Conservation (phyloP, 1,140 invertebrate genomes). For the Conus betulinus region DNA sequence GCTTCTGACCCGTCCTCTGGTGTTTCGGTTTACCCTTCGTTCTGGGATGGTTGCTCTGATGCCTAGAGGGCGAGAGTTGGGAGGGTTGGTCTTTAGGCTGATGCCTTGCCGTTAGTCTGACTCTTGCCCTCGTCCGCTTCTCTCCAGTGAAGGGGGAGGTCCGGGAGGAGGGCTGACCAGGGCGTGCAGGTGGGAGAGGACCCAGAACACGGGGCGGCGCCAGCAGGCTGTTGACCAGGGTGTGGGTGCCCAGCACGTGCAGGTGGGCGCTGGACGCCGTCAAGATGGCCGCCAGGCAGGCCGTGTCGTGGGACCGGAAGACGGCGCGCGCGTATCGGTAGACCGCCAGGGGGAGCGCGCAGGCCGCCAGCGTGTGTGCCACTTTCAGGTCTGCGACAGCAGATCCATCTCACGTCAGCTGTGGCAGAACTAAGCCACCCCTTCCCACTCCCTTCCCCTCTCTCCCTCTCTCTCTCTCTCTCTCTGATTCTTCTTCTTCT, state of each 20-base stretch:
- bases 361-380: slow-evolving; percentile 57
- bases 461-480: no score
- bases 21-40: neutral
- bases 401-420: no score
- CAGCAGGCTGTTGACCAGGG: slow-evolving; percentile 67
- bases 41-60: neutral
- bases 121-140: neutral
- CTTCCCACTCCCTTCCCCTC: no score
- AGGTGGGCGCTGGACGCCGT: slow-evolving; percentile 57
- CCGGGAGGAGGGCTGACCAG: neutral
- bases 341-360: slow-evolving; percentile 55
- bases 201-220: slow-evolving; percentile 60
- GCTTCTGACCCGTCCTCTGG: neutral
- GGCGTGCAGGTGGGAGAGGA: slow-evolving; percentile 43
- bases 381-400: slow-evolving; percentile 59
- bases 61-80: neutral
- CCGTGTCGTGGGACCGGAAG: slow-evolving; percentile 53
- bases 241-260: slow-evolving; percentile 67
- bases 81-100: neutral
- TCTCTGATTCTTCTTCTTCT: neutral
- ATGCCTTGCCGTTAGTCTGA: neutral
- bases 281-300: slow-evolving; percentile 59
- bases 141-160: neutral
- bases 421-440: no score
- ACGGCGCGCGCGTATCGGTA: slow-evolving; percentile 52